Percentiles rank a stretch among this genome's conserved stretches.
Evolutionary conservation across 2,797 vertebrate species (phyloP).

Genomic region (Silurus aristotelis): DNA sequence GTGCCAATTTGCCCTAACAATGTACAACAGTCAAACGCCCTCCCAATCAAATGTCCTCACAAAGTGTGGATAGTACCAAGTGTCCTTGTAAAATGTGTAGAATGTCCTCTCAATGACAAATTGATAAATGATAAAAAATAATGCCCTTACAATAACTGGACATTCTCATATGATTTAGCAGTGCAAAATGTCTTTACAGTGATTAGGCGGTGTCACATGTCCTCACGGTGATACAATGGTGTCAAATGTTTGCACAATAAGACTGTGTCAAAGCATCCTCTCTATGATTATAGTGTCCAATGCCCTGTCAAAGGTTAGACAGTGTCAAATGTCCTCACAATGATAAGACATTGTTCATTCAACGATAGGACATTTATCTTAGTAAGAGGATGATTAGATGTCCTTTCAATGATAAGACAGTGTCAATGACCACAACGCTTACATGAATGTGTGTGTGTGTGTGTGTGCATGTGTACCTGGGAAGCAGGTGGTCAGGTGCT

Average conservation of each 20-base stretch:
- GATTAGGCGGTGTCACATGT: no score
- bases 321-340: background rate
- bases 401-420: background rate
- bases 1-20: no score
- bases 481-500: constrained; percentile 97
- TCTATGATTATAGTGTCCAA: background rate
- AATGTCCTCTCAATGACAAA: no score
- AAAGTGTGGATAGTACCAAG: background rate
- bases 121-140: no score
- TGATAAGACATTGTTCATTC: background rate
- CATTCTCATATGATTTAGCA: no score
- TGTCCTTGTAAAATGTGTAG: no score
- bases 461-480: constrained; percentile 82
- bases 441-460: constrained; percentile 9
- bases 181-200: no score
- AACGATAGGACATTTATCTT: no score
- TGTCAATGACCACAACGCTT: no score
- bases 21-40: background rate
- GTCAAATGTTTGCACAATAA: no score
- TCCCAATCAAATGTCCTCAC: background rate
- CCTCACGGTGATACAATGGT: no score
- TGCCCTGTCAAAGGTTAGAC: background rate
- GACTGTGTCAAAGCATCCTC: background rate
- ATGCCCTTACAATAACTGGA: no score
- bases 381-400: background rate